Evolutionary conservation across 2,113 vertebrate genomes (phyloP), one percentile per base, ranked within the genome.

Genomic region (Rattus rattus): DNA sequence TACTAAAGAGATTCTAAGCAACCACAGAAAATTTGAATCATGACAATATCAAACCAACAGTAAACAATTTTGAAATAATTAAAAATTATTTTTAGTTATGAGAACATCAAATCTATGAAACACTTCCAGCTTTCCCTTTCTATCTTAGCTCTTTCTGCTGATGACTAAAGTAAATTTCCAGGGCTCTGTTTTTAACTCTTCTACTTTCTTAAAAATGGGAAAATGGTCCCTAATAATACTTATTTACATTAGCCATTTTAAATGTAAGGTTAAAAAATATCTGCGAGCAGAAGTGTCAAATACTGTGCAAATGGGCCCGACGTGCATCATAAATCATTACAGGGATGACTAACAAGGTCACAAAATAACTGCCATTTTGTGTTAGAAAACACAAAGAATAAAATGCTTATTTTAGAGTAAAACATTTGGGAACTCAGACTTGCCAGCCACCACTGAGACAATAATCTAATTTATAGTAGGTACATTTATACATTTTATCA

Each of bases 291-390:
- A 54, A 63, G 14, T 85, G 49, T 24, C 86, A 80, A 80, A 75
- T 73, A 88, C 13, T 88, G 36, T 75, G 22, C 69, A 96, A 95
- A 77, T 39, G 28, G n/a, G 39, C 36, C 69, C 83, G 94, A 47
- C 6, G 54, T 77, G 36, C 49, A 65, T 19, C 54, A 95, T 13
- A 77, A 36, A 67, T 92, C 75, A 88, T 88, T 80, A 20, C 79
- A 24, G 52, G 92, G 92, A 92, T 39, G 30, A 92, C 6, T 56
- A 94, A 63, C n/a, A 19, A 88, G n/a, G 69, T 52, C 76, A 61
- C 56, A 90, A 97, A 92, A n/a, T 76, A 19, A 59, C n/a, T 47
- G 96, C 73, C 28, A 19, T 94, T 95, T 90, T 63, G 5, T 28
- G 30, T 69, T 90, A 86, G 3, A 92, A 94, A 94, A 94, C 39